A percentile compares a stretch with the other conserved stretches of the same genome.
Conservation (phyloP, 2,888 invertebrate genomes). For the Deilephila elpenor region DNA sequence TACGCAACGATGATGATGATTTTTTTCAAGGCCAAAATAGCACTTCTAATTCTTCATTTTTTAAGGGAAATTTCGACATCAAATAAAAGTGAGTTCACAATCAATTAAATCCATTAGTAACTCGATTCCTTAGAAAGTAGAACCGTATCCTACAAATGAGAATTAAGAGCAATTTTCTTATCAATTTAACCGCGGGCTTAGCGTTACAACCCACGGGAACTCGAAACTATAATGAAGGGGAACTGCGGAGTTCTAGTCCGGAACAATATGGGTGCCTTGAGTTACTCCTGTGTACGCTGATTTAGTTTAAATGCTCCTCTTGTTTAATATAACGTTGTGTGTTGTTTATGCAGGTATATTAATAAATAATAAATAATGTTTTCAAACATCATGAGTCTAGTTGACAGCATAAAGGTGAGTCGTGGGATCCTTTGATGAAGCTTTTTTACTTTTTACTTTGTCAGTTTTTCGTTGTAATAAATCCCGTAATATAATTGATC, state of each 20-base stretch:
- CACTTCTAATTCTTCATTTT: too few species aligned
- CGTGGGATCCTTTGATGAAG: too few species aligned
- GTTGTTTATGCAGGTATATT: neutral
- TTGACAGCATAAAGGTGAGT: too few species aligned
- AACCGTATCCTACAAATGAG: neutral
- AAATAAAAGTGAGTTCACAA: neutral
- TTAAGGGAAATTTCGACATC: too few species aligned
- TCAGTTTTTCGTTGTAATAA: too few species aligned
- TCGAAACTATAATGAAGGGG: constrained; percentile 24
- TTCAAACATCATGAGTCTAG: too few species aligned
- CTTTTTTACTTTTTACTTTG: too few species aligned
- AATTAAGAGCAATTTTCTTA: constrained; percentile 18
- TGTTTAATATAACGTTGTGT: neutral
- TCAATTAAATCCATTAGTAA: neutral
- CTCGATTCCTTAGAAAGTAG: neutral
- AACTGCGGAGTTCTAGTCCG: constrained; percentile 1
- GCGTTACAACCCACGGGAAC: constrained; percentile 17
- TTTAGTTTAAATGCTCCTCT: constrained; percentile 16
- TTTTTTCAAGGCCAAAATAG: too few species aligned
- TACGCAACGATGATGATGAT: too few species aligned
- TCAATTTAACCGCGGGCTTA: constrained; percentile 23
- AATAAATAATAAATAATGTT: neutral
- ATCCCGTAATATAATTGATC: too few species aligned
- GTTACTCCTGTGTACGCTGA: neutral
- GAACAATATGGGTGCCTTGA: constrained; percentile 14